Conservation (phyloP, 2,113 vertebrate genomes). For the Bambusicola thoracicus region DNA sequence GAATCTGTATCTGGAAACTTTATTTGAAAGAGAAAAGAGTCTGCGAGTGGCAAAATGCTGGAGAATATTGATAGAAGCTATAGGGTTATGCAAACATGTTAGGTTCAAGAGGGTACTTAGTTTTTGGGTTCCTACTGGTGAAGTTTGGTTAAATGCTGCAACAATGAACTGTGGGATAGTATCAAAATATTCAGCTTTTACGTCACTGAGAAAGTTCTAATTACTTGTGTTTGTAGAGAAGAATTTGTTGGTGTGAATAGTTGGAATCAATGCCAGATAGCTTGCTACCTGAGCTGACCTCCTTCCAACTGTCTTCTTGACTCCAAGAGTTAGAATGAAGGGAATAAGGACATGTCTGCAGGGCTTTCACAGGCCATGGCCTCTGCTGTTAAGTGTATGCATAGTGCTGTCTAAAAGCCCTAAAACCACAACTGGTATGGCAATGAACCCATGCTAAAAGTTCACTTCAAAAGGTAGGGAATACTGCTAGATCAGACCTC, state of each 20-base stretch:
- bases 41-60: not conserved
- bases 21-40: not conserved
- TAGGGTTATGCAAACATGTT: not conserved
- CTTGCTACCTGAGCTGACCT: not conserved
- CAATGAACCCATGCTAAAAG: not conserved
- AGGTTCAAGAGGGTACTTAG: not conserved
- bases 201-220: not conserved
- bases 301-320: not conserved
- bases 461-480: not conserved
- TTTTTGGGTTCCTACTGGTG: not conserved
- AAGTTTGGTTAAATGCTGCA: not conserved
- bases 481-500: not conserved
- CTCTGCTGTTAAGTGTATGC: fast-evolving
- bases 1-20: not conserved
- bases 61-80: not conserved
- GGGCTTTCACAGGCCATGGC: fast-evolving
- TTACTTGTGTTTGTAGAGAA: not conserved
- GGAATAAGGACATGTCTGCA: not conserved
- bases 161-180: not conserved
- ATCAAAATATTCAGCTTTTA: not conserved
- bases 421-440: not conserved
- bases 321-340: not conserved
- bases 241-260: fast-evolving
- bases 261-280: not conserved
- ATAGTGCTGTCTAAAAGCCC: not conserved